Evolutionary conservation across 92 coral and sea anemone genomes (phyloP), one percentile per base, ranked within the genome.

Genomic region (Parazoanthus darwini): DNA sequence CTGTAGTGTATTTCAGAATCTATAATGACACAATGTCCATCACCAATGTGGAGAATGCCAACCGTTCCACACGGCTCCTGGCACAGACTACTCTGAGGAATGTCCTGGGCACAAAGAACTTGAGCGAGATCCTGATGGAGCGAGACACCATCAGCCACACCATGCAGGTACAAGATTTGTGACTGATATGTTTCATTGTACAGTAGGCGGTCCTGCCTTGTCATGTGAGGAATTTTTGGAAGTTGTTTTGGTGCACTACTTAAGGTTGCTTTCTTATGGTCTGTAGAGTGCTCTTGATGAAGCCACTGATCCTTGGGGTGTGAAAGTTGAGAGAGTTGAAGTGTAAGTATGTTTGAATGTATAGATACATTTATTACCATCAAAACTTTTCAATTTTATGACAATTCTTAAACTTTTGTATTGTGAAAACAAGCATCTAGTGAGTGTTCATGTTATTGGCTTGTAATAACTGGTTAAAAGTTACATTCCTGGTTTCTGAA

Each of bases 21-120:
- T 88, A 94, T 87, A 91, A 96, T 89, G 97, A 97, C 8, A 96
- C 98, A 13, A 96, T 94, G 92, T 94, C 98, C 13, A 90, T 96
- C 81, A 96, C 94, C 8, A 96, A 96, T 74, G 98, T 96, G 59
- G 94, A 90, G 85, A 93, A 96, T 86, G 98, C 98, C 58, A 94
- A 95, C 88, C 98, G 98, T 43, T 96, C 98, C 68, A 96, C 98
- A 2, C 96, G 98, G 25, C 95, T 96, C 58, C 90, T 96, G 68
- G 98, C 98, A 2, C 98, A 96, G 88, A 96, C 98, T 68, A 96
- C 98, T 15, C 92, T 96, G 65, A 90, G 98, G 58, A 96, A 96
- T 82, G 94, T 96, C 35, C 93, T 96, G 84, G 98, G 98, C 14
- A 96, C 98, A 78, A 93, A 95, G 82, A 96, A 92, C 74, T 86